A percentile compares a stretch with the other conserved stretches of the same genome.
phyloP scores from a whole-genome alignment of 2,797 vertebrate genomes.

The Rhyacichthys aspro region DNA sequence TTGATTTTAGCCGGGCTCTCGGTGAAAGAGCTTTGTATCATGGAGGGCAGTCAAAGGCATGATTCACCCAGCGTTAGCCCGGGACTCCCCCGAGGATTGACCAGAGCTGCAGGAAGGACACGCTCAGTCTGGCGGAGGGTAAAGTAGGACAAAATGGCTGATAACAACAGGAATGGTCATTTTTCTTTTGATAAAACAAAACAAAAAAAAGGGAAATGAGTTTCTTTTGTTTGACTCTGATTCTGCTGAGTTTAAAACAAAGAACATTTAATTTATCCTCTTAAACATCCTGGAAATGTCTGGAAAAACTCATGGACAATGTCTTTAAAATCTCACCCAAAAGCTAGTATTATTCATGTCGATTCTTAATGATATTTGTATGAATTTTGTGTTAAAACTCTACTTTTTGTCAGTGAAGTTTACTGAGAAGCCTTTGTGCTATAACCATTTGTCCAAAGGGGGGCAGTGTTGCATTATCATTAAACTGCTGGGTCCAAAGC shows the following conservation, averaged over 20 bases:
- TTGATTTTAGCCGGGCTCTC: constrained; percentile 60
- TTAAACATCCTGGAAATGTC: no score
- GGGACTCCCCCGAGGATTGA: constrained; percentile 38
- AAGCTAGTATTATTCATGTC: no score
- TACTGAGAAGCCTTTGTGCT: constrained; percentile 37
- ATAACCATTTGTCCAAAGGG: constrained; percentile 61
- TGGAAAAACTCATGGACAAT: no score
- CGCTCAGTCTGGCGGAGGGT: constrained; percentile 1
- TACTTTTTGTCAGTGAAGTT: background rate
- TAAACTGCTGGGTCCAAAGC: constrained; percentile 5
- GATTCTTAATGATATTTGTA: no score
- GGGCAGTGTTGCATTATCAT: constrained; percentile 75
- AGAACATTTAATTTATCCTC: no score
- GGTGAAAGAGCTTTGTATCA: constrained; percentile 48
- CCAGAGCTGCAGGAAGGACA: constrained; percentile 19
- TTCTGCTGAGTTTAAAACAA: no score
- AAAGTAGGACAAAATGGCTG: constrained; percentile 23
- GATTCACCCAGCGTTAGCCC: constrained; percentile 27
- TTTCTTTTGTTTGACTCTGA: no score
- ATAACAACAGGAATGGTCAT: background rate
- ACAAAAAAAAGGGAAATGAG: no score
- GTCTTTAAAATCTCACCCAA: no score
- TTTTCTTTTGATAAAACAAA: background rate
- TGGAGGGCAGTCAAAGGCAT: constrained; percentile 64
- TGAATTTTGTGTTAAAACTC: no score